These are phyloP conservation scores for Aleiodes sp. DNA, from an alignment of 1,140 invertebrate species.

Conservation along the genomic window DNA sequence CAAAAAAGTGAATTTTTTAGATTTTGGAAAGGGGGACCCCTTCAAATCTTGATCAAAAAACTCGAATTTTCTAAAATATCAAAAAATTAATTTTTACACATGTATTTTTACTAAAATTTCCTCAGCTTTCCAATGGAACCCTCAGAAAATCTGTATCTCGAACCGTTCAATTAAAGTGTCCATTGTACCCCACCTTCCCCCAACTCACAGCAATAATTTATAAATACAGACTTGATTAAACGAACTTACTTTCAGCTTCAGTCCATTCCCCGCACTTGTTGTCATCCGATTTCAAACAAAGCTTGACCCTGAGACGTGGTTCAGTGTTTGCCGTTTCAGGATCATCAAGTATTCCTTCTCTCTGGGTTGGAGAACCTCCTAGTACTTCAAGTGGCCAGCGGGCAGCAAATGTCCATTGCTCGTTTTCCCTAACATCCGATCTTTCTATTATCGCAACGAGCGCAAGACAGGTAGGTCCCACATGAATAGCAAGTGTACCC, in stretches of 20 bases:
- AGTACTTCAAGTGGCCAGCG: constrained; percentile 75
- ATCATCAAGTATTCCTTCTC: constrained; percentile 74
- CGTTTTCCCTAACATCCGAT: constrained; percentile 66
- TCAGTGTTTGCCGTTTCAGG: constrained; percentile 64
- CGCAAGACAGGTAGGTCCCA: constrained; percentile 78
- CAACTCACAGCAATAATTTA: no score
- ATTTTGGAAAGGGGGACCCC: no score
- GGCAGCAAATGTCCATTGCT: constrained; percentile 76
- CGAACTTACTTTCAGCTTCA: constrained; percentile 80
- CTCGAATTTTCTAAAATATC: no score
- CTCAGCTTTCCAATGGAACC: no score
- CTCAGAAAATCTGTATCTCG: no score
- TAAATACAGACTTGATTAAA: no score
- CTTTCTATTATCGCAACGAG: constrained; percentile 78
- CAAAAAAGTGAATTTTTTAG: no score
- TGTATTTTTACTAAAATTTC: no score
- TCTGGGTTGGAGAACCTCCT: constrained; percentile 72
- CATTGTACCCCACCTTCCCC: no score
- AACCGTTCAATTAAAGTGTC: no score
- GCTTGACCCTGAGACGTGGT: constrained; percentile 76
- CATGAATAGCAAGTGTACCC: constrained; percentile 78
- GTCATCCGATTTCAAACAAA: constrained; percentile 80
- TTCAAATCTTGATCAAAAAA: no score
- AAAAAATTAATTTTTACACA: no score
- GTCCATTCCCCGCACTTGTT: constrained; percentile 85